Base-by-base conservation (phyloP, 1,140 invertebrate species). In the Drosophila ercepeae region DNA sequence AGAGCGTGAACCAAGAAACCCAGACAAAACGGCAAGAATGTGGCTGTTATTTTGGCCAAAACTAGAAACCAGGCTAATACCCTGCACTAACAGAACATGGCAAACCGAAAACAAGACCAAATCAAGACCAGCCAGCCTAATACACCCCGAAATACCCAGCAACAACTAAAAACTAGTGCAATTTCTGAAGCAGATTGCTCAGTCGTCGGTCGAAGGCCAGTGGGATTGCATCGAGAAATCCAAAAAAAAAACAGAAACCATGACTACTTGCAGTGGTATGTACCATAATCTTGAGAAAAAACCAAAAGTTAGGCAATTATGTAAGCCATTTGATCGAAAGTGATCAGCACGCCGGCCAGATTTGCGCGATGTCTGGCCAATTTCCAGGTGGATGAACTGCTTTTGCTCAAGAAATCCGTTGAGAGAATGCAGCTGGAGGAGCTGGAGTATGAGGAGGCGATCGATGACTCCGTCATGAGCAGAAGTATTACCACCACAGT, bases 301-400 rank as follows among this genome's bases (percentile, higher is more conserved):
- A 9, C 5, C 9, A 9, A 9, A 9, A 9, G 16, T 42, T 18
- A 8, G 16, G 39, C 39, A 42, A 42, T 42, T 39, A 13, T 14
- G 13, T 39, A 16, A 32, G 4, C 36, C 36, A 16, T 60, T n/a
- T 11, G 11, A 39, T 39, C 36, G 36, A 39, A 39, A 84, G 81
- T 84, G 41, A 58, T 41, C 18, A 68, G 73, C 48, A 64, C 83
- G 9, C 83, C 77, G 6, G 59, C 86, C 13, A 65, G 61, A 5
- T 89, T 88, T 48, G 83, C 55, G 41, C 69, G 63, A 36, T 88
- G 82, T 27, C 64, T 89, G 70, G 51, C 73, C 42, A 67, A 60
- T 25, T 86, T 90, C 67, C 74, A 63, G 48, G 32, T 89, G 42
- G 54, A 78, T 9, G 77, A 91, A 32, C 48, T 82, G 23, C 27